Conservation (phyloP, 2,797 vertebrate species). For the Muraenolepis orangiensis region DNA sequence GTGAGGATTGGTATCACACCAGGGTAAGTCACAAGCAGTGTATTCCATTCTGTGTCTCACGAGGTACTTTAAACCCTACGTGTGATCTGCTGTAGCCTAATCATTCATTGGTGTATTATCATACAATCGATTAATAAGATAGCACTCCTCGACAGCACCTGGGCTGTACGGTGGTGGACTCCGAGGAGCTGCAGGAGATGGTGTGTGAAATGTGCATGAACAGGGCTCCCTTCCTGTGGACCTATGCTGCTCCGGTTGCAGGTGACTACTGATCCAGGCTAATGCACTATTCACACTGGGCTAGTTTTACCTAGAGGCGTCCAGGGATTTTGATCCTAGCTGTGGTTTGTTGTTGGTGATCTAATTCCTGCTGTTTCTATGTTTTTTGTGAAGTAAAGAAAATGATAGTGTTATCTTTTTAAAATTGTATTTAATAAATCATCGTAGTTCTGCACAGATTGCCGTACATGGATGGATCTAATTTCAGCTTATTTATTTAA, state of each 20-base stretch:
- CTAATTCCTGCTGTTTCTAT: background rate
- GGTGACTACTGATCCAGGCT: constrained; percentile 61
- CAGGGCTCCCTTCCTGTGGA: constrained; percentile 86
- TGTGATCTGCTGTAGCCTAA: background rate
- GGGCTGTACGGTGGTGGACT: constrained; percentile 77
- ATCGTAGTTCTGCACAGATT: background rate
- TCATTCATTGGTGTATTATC: background rate
- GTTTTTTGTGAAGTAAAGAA: background rate
- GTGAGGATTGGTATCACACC: constrained; percentile 96
- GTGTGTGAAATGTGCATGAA: constrained; percentile 90
- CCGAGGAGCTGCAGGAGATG: constrained; percentile 91
- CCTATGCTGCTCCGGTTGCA: constrained; percentile 79
- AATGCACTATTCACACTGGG: background rate
- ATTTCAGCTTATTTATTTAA: background rate
- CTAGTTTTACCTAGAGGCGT: background rate
- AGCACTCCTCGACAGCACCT: constrained; percentile 77
- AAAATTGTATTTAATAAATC: background rate
- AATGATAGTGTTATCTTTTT: background rate
- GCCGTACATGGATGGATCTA: background rate
- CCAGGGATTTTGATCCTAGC: background rate
- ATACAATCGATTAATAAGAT: background rate
- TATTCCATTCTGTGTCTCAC: background rate
- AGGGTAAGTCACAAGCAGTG: constrained; percentile 73
- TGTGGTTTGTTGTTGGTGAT: background rate
- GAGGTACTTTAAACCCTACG: background rate